Conservation (phyloP, 2,888 invertebrate species). For the Nebria salina region DNA sequence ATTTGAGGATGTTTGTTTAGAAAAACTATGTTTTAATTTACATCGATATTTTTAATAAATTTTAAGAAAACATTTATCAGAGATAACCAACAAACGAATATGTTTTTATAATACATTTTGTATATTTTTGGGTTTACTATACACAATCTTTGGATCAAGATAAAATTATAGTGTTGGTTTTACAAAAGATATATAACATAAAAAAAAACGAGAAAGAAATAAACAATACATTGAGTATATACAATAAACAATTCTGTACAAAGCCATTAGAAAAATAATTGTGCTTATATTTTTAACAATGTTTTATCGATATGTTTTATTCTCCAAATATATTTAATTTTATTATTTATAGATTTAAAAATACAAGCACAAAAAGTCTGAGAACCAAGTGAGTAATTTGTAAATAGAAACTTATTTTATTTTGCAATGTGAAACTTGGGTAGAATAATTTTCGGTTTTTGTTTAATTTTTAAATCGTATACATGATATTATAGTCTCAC, state of each 20-base stretch:
- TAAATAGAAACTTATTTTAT: slow-evolving; percentile 28
- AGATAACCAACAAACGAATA: slow-evolving; percentile 41
- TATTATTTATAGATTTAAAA: slow-evolving; percentile 28
- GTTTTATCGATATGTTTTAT: slow-evolving; percentile 32
- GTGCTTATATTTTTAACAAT: slow-evolving; percentile 41
- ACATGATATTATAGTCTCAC: slow-evolving; percentile 47
- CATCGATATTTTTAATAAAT: slow-evolving; percentile 47
- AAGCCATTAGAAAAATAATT: slow-evolving; percentile 38
- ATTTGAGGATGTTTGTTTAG: slow-evolving; percentile 21
- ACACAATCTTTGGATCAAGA: slow-evolving; percentile 45
- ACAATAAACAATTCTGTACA: slow-evolving; percentile 40
- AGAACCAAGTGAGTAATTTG: slow-evolving; percentile 24
- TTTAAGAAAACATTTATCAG: slow-evolving; percentile 47
- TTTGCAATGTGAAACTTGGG: slow-evolving; percentile 5
- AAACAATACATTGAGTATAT: slow-evolving; percentile 32
- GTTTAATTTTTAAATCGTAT: slow-evolving; percentile 36
- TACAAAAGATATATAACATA: slow-evolving; percentile 15
- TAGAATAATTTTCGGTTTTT: not conserved
- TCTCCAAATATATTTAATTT: slow-evolving; percentile 31
- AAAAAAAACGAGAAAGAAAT: slow-evolving; percentile 13
- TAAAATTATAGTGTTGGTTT: slow-evolving; percentile 26
- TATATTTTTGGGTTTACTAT: slow-evolving; percentile 31
- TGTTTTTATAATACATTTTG: slow-evolving; percentile 38
- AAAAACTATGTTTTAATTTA: slow-evolving; percentile 45
- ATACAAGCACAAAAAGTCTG: slow-evolving; percentile 38